Evolutionary conservation across 2,113 vertebrate species (phyloP), one percentile per base, ranked within the genome.

Genomic region (Hyaena hyaena): DNA sequence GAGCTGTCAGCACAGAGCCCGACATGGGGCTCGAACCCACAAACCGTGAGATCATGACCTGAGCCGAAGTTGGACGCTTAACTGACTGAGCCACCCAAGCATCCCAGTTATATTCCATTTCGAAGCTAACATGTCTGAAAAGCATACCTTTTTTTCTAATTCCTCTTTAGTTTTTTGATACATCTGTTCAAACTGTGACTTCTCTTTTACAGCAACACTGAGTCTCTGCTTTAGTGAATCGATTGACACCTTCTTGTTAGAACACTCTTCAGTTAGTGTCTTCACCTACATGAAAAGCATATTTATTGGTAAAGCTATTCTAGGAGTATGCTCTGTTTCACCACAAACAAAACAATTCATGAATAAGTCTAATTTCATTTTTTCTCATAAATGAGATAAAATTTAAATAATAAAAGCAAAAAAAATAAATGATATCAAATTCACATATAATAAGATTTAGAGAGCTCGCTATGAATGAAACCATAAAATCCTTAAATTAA

Each of bases 191-290:
- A 99, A 98, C 16, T 99, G 99, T 97, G 97, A 98, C 95, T 99
- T 99, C 96, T 99, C 99, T 95, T 99, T 98, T 55, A 98, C 98
- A 69, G 99, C 98, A 66, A 99, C 98, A 91, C 95, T 98, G 97
- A 99, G 98, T 97, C 99, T 99, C 97, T 99, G 99, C 98, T 99
- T 99, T 91, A 99, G 97, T 82, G 99, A 99, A 68, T 99, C 99
- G 88, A 99, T 97, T 28, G 99, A 98, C 63, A 98, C 90, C 96
- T 99, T 99, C 98, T 99, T 99, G 96, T 99, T 99, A 17, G 98
- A 98, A 96, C 99, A 99, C 71, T 99, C 99, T 94, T 99, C 99
- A 81, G 99, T 98, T 97, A 99, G 98, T 93, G 98, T 95, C 96
- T 99, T 99, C 63, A 99, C 98, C 99, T 99, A 97, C 61, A 98